Conservation (phyloP, 1,140 invertebrate species). For the Dermatophagoides farinae region DNA sequence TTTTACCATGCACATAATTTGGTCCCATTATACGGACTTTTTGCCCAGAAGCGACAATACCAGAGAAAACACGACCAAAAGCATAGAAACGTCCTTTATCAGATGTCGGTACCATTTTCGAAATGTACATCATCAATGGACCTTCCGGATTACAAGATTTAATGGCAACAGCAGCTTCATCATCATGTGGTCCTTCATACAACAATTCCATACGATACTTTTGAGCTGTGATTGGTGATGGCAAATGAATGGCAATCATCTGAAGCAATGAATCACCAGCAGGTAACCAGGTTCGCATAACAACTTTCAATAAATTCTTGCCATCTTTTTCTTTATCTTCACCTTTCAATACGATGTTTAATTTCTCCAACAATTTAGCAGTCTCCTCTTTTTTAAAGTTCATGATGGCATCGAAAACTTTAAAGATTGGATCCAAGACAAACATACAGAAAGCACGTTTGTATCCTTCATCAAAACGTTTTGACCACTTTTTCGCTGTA, state of each 20-base stretch:
- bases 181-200: conserved; percentile 92
- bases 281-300: conserved; percentile 97
- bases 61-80: conserved; percentile 98
- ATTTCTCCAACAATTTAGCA: conserved; percentile 57
- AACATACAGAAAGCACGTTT: conserved; percentile 97
- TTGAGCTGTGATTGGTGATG: conserved; percentile 94
- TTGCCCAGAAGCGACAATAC: conserved; percentile 78
- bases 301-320: conserved; percentile 71
- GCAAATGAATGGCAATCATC: conserved; percentile 99
- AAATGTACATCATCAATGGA: conserved; percentile 99
- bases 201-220: conserved; percentile 98
- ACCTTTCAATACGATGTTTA: conserved; percentile 71
- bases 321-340: conserved; percentile 94
- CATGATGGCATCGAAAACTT: conserved; percentile 94
- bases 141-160: conserved; percentile 85
- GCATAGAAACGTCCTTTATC: conserved; percentile 99
- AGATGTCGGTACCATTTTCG: conserved; percentile 98
- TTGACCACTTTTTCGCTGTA: conserved; percentile 93
- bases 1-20: conserved; percentile 91
- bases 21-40: conserved; percentile 97
- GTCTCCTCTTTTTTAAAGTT: conserved; percentile 93
- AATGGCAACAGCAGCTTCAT: conserved; percentile 64
- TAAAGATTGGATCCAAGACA: conserved; percentile 95
- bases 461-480: conserved; percentile 55
- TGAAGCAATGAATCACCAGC: conserved; percentile 97